These are phyloP conservation scores for Xanthorhoe designata DNA, from an alignment of 2,888 invertebrate species.

Conservation along the genomic window DNA sequence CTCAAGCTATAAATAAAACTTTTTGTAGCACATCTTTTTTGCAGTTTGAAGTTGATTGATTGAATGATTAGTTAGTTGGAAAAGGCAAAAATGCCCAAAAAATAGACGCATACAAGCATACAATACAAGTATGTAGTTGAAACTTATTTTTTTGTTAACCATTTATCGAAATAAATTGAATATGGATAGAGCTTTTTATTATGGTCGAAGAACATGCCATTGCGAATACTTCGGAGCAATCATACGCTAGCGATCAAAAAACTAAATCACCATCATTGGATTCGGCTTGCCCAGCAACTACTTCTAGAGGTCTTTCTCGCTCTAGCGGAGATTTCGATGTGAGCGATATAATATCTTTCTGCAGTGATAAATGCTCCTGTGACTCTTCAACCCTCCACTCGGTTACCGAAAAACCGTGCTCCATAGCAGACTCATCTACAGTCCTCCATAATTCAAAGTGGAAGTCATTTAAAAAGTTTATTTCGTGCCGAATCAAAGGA, in stretches of 20 bases:
- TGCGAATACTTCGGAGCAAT: conserved; percentile 30
- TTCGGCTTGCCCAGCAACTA: conserved; percentile 61
- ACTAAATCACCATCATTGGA: conserved; percentile 52
- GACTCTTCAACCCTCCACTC: conserved; percentile 48
- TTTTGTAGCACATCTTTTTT: no score
- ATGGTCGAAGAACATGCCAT: conserved; percentile 39
- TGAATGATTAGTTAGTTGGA: background rate
- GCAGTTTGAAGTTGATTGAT: no score
- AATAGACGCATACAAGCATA: background rate
- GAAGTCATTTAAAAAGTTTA: conserved; percentile 57
- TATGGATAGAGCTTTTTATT: conserved; percentile 6
- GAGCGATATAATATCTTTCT: conserved; percentile 52
- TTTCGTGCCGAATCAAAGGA: conserved; percentile 51
- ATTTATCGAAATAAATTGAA: conserved; percentile 25
- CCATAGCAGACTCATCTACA: conserved; percentile 63
- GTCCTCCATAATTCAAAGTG: conserved; percentile 62
- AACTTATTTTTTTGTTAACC: conserved; percentile 2
- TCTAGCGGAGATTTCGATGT: conserved; percentile 62
- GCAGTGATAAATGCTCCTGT: conserved; percentile 57
- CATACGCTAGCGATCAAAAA: conserved; percentile 36
- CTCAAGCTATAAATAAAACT: no score
- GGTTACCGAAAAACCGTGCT: conserved; percentile 58
- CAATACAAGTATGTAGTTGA: background rate
- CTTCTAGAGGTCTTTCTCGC: conserved; percentile 63
- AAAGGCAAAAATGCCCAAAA: background rate